These are phyloP conservation scores for Microtus obscurus DNA, from an alignment of 2,797 vertebrate genomes.

Conservation along the genomic window DNA sequence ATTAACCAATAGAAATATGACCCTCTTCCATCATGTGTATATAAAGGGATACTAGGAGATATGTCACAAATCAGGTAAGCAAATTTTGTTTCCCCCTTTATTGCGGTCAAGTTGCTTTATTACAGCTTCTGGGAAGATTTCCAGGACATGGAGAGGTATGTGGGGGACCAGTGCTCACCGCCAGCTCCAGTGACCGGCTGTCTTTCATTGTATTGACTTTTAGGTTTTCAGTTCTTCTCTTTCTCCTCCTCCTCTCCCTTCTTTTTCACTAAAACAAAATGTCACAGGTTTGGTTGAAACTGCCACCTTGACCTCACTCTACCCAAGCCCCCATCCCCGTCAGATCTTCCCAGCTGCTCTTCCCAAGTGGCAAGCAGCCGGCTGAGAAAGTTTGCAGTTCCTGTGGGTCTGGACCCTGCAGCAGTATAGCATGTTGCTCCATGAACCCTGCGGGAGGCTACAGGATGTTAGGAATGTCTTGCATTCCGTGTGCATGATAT, in stretches of 20 bases:
- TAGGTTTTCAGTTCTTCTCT: neutral
- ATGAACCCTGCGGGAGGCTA: neutral
- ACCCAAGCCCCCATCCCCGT: neutral
- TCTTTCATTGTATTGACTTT: conserved; percentile 49
- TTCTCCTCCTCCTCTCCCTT: neutral
- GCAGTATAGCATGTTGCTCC: neutral
- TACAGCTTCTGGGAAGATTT: conserved; percentile 47
- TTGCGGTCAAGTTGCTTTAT: neutral
- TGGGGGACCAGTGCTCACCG: neutral
- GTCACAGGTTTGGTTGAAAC: neutral
- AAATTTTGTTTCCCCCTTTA: neutral
- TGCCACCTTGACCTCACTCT: neutral
- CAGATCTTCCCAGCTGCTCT: neutral
- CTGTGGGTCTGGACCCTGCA: neutral
- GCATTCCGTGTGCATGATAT: conserved; percentile 62
- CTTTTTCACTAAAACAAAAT: conserved; percentile 34
- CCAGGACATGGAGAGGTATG: neutral
- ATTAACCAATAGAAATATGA: too few relatives aligned
- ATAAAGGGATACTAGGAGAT: neutral
- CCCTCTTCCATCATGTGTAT: neutral
- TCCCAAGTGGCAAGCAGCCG: neutral
- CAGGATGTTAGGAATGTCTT: neutral
- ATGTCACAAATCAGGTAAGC: neutral
- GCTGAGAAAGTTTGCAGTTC: neutral
- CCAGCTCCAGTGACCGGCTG: neutral